Conservation (phyloP, 1,140 invertebrate species). For the Micrasema longulum region DNA sequence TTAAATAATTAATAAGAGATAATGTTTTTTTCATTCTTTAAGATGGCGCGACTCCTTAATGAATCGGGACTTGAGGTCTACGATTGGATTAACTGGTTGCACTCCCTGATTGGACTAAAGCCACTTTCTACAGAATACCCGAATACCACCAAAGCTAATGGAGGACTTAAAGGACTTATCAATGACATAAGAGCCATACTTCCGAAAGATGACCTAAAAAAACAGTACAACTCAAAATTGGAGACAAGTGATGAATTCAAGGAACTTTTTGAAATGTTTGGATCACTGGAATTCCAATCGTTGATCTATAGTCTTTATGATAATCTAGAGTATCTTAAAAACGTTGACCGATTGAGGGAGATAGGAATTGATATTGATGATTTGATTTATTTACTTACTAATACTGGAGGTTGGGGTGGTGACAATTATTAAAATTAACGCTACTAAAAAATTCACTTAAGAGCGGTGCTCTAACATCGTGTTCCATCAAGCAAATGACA, state of each 20-base stretch:
- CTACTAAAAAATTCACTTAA: no score
- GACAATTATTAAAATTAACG: no score
- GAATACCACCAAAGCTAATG: not conserved
- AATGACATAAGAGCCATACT: conserved; percentile 15
- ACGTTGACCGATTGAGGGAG: no score
- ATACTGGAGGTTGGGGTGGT: no score
- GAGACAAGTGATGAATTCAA: conserved; percentile 34
- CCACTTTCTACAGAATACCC: not conserved
- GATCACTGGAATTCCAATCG: conserved; percentile 23
- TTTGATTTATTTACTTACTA: no score
- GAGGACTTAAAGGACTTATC: conserved; percentile 13
- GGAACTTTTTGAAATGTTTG: conserved; percentile 10
- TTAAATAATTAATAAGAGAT: not conserved
- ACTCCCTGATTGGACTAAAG: not conserved
- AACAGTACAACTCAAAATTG: conserved; percentile 23
- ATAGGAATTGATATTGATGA: no score
- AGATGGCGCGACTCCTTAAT: not conserved
- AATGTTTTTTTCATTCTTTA: not conserved
- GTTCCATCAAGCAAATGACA: no score
- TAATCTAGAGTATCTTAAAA: not conserved
- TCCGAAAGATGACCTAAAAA: conserved; percentile 9
- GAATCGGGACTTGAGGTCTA: conserved; percentile 6
- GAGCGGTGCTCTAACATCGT: no score
- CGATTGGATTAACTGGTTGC: conserved; percentile 16
- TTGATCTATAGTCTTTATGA: conserved; percentile 11